Base-by-base conservation (phyloP, 2,113 vertebrate genomes). In the Vulpes lagopus region DNA sequence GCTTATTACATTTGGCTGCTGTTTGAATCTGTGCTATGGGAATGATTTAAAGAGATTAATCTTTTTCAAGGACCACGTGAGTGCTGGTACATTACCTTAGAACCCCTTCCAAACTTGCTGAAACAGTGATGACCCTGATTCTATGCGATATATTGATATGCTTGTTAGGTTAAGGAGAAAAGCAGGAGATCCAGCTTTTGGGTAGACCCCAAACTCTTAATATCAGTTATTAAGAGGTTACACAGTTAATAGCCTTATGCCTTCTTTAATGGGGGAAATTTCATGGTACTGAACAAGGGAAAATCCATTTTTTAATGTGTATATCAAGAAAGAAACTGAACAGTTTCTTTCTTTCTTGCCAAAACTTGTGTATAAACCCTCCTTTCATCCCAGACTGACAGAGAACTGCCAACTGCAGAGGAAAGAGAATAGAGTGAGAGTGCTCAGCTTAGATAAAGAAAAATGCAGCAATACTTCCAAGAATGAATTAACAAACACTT, bases 1-100 rank as follows among this genome's bases (percentile, higher is more conserved):
- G 89, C 89, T 81, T 96, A 97, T 94, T 96, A 97, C 91, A 96
- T 97, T 97, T 97, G 95, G 94, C 95, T 95, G 85, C 84, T 69
- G 25, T 96, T 93, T 95, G 91, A 93, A 90, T 98, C 74, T 95
- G 30, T 97, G 91, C 94, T 96, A 89, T 95, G 96, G 91, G 94
- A 92, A 94, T 96, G 95, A 97, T 96, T 97, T 98, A 76, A 97
- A 94, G 92, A 94, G 90, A 97, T 96, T 97, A 95, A 94, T 94
- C 43, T 89, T 96, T 95, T 96, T 95, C 89, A 95, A 95, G 95
- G 93, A 97, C 73, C 78, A 95, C 30, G 81, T 93, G 53, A 92
- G 30, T 73, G 22, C 55, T 89, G 65, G 91, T 85, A 73, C 10
- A 86, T 91, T 91, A 89, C 60, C 15, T 25, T 62, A 91, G 60